A percentile compares a stretch with the other conserved stretches of the same genome.
These are phyloP conservation scores for Myotis pilosus DNA, from an alignment of 2,797 vertebrate species.

Conservation along the genomic window DNA sequence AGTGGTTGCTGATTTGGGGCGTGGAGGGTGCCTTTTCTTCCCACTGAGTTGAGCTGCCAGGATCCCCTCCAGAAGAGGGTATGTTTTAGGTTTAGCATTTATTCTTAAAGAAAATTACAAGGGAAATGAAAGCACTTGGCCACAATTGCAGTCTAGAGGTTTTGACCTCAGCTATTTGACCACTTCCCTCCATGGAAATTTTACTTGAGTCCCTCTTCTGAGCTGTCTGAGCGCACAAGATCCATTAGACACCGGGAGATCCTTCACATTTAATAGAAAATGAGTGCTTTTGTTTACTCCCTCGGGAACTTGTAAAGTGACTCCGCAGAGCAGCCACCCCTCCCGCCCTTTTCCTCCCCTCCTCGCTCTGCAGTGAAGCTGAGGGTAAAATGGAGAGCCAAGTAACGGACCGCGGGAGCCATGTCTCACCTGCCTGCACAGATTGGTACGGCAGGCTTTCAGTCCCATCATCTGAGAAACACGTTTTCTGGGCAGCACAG, in stretches of 20 bases:
- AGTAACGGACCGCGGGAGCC: neutral
- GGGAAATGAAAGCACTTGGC: slow-evolving; percentile 20
- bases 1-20: neutral
- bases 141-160: neutral
- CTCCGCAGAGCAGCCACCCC: neutral
- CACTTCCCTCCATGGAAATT: neutral
- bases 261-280: neutral
- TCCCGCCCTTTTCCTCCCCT: neutral
- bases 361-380: neutral
- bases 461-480: neutral
- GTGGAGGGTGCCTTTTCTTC: neutral
- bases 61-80: neutral
- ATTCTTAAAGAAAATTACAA: slow-evolving; percentile 20
- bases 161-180: slow-evolving; percentile 41
- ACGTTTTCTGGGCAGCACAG: neutral
- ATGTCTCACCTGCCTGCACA: neutral
- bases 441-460: neutral
- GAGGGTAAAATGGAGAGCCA: neutral
- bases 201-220: neutral
- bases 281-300: neutral
- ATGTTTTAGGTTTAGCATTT: neutral
- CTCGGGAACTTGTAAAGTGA: neutral
- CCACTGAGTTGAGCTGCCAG: neutral
- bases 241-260: neutral
- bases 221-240: neutral